Base-by-base conservation (phyloP, 2,797 vertebrate genomes). In the Acropternis orthonyx region DNA sequence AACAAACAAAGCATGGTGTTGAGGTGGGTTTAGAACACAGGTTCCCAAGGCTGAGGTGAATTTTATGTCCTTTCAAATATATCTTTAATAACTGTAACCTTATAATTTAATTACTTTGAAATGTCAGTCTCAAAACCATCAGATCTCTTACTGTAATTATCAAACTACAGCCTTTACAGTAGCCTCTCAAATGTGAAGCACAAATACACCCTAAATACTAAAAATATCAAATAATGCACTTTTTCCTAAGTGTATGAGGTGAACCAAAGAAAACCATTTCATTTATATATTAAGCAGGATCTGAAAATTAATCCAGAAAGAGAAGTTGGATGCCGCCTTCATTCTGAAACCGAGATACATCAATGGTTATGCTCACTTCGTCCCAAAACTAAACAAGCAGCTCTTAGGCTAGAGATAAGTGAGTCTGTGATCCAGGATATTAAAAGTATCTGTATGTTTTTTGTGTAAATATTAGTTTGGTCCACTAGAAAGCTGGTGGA, bases 81-180 rank as follows among this genome's bases (percentile, higher is more conserved):
- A 46, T 86, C 63, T 93, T 91, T 87, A 92, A 87, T 91, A 94
- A 74, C 52, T 89, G 34, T 72, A 93, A 37, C 30, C 48, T 87
- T 92, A 79, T 77, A 51, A 77, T 87, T 92, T 81, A 91, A 81
- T 92, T 92, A 78, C 92, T 91, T 78, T 52, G 73, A 89, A 92
- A 77, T 69, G 73, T 66, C 66, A 89, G 10, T 78, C 59, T 81
- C 63, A 39, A 84, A 92, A 78, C 43, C 83, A 6, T 84, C 54
- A 62, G 51, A 91, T 77, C 15, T 68, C 27, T 71, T 34, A 52
- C 41, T 69, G 12, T 74, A 85, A 66, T 91, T 89, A 44, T 59
- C 65, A 65, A 83, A 71, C 34, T 61, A 55, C 36, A 41, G 48
- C 24, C 21, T 66, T 92, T 13, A 41, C 44, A 92, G 7, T 36